These are phyloP conservation scores for Scylla paramamosain DNA, from an alignment of 1,140 invertebrate species.

Conservation along the genomic window DNA sequence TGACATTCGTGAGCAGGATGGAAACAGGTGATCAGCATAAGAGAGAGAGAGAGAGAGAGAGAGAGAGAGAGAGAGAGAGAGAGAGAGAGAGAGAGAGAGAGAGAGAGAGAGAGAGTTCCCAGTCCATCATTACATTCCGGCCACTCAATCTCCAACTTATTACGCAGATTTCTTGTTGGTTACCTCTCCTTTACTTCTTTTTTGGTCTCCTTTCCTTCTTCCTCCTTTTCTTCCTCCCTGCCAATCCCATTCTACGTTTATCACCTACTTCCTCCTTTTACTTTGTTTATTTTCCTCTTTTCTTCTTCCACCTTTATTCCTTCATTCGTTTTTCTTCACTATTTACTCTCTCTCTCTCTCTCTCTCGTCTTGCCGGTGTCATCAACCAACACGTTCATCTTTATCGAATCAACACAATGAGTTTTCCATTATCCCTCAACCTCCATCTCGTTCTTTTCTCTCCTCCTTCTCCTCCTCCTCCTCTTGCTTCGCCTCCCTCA, in stretches of 20 bases:
- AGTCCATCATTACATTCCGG: background rate
- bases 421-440: background rate
- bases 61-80: too few species aligned
- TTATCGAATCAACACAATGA: background rate
- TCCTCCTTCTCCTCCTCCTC: too few species aligned
- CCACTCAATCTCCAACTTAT: background rate
- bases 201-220: background rate
- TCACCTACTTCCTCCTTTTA: background rate
- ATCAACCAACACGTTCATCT: background rate
- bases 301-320: background rate
- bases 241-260: background rate
- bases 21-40: too few species aligned
- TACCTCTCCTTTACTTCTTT: background rate
- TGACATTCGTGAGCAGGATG: too few species aligned
- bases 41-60: too few species aligned
- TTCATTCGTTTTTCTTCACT: background rate
- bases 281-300: background rate
- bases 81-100: constrained; percentile 42
- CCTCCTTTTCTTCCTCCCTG: background rate
- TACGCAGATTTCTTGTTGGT: background rate
- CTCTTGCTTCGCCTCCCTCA: too few species aligned
- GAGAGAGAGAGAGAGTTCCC: background rate
- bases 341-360: background rate
- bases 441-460: too few species aligned
- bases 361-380: background rate